These are phyloP conservation scores for Orchesellides sinensis DNA, from an alignment of 2,888 invertebrate genomes.

Conservation along the genomic window DNA sequence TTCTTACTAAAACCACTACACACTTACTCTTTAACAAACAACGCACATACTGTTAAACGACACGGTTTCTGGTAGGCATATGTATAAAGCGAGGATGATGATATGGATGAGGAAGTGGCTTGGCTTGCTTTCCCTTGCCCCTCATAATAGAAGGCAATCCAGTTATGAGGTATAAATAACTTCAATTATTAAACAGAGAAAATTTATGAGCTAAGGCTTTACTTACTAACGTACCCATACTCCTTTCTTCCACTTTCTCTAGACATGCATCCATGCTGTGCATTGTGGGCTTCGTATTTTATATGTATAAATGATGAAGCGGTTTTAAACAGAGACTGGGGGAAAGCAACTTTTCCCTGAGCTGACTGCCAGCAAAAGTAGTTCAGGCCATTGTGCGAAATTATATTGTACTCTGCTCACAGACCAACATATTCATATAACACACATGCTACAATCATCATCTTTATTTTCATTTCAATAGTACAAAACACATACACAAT, in stretches of 20 bases:
- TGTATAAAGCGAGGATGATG: not conserved
- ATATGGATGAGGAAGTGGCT: not conserved
- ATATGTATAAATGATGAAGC: constrained; percentile 42
- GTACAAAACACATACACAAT: constrained; percentile 43
- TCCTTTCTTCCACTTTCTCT: constrained; percentile 4
- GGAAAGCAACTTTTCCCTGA: constrained; percentile 11
- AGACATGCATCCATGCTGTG: constrained; percentile 10
- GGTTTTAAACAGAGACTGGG: constrained; percentile 11
- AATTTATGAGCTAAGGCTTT: constrained; percentile 61
- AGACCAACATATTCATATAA: too few species aligned
- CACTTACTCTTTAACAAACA: not conserved
- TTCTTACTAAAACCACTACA: not conserved
- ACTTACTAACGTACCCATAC: not conserved
- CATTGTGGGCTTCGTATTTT: constrained; percentile 5
- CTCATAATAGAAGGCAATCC: constrained; percentile 34
- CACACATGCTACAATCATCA: constrained; percentile 17
- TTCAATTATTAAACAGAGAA: constrained; percentile 57
- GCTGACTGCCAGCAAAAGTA: constrained; percentile 32
- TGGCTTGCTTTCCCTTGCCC: constrained; percentile 16
- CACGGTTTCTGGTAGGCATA: too few species aligned
- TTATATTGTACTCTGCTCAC: not conserved
- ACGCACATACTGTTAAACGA: too few species aligned
- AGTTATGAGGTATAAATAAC: constrained; percentile 65
- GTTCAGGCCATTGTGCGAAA: not conserved
- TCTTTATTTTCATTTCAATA: constrained; percentile 13